These are phyloP conservation scores for Manacus vitellinus DNA, from an alignment of 2,113 vertebrate species.

Conservation along the genomic window DNA sequence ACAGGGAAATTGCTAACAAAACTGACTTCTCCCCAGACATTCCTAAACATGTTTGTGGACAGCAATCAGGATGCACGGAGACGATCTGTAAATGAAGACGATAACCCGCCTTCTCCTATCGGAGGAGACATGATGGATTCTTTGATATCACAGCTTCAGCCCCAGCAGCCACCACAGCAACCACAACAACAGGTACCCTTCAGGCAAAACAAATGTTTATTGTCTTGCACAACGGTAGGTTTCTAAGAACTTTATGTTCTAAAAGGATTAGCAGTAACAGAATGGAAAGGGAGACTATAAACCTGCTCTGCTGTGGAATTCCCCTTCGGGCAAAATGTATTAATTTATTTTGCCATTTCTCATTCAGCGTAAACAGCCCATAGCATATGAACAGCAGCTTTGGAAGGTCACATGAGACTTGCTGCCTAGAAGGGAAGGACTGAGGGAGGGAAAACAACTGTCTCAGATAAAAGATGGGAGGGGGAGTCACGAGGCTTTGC, in stretches of 20 bases:
- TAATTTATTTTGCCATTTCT: slow-evolving; percentile 37
- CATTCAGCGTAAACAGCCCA: not conserved
- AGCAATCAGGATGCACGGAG: slow-evolving; percentile 96
- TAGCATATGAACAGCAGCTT: not conserved
- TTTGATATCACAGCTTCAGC: slow-evolving; percentile 88
- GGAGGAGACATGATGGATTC: slow-evolving; percentile 94
- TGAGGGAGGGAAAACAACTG: not conserved
- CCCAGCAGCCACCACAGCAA: slow-evolving; percentile 77
- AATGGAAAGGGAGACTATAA: not conserved
- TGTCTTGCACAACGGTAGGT: not conserved
- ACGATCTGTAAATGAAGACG: slow-evolving; percentile 95
- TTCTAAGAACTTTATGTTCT: not conserved
- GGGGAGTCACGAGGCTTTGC: not conserved
- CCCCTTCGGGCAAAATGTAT: not conserved
- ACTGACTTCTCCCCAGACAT: slow-evolving; percentile 80
- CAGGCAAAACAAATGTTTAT: slow-evolving; percentile 5
- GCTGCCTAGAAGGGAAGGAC: not conserved
- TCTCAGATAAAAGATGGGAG: not conserved
- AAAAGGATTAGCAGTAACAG: not conserved
- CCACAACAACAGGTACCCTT: slow-evolving; percentile 78
- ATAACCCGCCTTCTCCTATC: slow-evolving; percentile 97
- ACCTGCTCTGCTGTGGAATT: not conserved
- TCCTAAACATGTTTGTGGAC: slow-evolving; percentile 99
- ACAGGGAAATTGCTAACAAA: not conserved
- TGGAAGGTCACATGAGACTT: slow-evolving; percentile 12